phyloP scores from a whole-genome alignment of 2,797 vertebrate genomes.

The Gymnothorax reevesii region DNA sequence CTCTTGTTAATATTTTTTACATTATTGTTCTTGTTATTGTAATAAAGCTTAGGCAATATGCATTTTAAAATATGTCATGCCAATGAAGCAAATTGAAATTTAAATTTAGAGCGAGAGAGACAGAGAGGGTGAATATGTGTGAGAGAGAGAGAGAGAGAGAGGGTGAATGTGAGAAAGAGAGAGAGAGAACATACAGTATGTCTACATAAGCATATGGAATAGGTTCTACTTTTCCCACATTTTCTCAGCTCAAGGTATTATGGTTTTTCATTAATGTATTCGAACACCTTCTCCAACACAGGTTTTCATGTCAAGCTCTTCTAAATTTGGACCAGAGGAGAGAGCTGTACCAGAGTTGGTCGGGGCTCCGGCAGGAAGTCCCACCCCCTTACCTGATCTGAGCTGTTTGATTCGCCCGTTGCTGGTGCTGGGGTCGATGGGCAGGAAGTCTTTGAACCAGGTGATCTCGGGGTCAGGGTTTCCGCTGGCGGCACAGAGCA shows the following conservation, averaged over 20 bases:
- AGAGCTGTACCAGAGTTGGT: not conserved
- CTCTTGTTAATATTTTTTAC: too few relatives aligned
- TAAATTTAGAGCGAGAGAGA: not conserved
- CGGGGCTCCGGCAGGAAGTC: not conserved
- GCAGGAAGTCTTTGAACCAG: constrained; percentile 98
- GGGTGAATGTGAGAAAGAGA: not conserved
- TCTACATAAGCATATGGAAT: too few relatives aligned
- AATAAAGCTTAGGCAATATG: too few relatives aligned
- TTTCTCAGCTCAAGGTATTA: too few relatives aligned
- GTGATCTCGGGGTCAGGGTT: constrained; percentile 98
- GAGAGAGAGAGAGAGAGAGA: not conserved
- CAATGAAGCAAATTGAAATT: not conserved
- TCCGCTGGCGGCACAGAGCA: constrained; percentile 96
- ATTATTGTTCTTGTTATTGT: too few relatives aligned
- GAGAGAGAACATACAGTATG: not conserved
- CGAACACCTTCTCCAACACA: too few relatives aligned
- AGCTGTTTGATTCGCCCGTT: constrained; percentile 94
- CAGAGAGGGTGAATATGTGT: not conserved
- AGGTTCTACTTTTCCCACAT: too few relatives aligned
- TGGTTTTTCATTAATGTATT: too few relatives aligned
- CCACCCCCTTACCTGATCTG: constrained; percentile 83
- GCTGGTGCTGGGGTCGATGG: constrained; percentile 91
- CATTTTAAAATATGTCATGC: too few relatives aligned
- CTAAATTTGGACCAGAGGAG: not conserved
- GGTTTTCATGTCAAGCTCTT: too few relatives aligned